Conservation (phyloP, 2,797 vertebrate genomes). For the Ataeniobius toweri region DNA sequence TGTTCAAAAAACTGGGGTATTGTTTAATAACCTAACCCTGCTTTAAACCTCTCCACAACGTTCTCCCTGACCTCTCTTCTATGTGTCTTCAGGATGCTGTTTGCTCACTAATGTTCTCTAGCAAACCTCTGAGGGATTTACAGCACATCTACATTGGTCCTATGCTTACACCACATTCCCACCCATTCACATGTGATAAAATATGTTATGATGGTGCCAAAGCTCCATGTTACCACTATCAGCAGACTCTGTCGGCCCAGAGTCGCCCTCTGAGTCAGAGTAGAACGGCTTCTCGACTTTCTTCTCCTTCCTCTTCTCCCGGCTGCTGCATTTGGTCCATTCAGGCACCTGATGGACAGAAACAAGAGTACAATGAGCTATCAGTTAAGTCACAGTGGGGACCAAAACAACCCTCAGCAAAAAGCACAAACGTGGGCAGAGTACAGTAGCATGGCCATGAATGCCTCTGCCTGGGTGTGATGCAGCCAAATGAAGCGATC, state of each 20-base stretch:
- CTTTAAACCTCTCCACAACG: too few relatives aligned
- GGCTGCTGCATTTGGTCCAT: conserved; percentile 96
- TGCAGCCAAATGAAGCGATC: conserved; percentile 67
- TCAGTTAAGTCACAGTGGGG: background rate
- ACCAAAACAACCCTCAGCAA: conserved; percentile 34
- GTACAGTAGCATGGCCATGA: conserved; percentile 75
- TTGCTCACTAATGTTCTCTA: background rate
- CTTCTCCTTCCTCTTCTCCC: conserved; percentile 98
- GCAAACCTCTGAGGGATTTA: background rate
- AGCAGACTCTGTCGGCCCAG: conserved; percentile 94
- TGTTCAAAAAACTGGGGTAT: background rate
- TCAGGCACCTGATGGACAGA: conserved; percentile 89
- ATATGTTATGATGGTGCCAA: background rate
- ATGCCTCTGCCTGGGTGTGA: conserved; percentile 71
- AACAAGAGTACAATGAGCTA: conserved; percentile 28
- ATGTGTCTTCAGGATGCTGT: background rate
- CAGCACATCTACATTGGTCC: background rate
- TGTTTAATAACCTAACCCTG: background rate
- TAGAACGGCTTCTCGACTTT: conserved; percentile 98
- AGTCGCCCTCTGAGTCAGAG: conserved; percentile 95
- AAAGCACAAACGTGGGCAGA: conserved; percentile 54
- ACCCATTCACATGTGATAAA: background rate
- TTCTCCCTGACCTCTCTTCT: background rate
- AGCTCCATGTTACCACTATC: conserved; percentile 87
- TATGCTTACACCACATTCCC: background rate